Percentiles rank a stretch among this genome's conserved stretches.
These are phyloP conservation scores for Poecilia picta DNA, from an alignment of 2,797 vertebrate genomes.

Conservation along the genomic window DNA sequence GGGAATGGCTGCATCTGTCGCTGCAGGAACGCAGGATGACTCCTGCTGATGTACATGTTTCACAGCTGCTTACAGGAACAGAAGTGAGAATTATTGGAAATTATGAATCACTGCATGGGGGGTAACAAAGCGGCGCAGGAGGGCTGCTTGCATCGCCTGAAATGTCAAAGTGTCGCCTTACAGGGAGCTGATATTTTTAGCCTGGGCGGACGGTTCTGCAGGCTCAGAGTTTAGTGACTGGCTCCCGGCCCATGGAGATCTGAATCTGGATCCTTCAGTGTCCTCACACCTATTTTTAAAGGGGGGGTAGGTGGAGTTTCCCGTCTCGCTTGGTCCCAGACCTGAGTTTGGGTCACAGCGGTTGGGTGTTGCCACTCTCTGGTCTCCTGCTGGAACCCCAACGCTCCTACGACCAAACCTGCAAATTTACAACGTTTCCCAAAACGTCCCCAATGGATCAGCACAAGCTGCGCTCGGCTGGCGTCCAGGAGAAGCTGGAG, in stretches of 20 bases:
- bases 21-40: slow-evolving; percentile 8
- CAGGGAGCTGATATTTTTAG: slow-evolving; percentile 81
- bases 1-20: slow-evolving; percentile 33
- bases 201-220: slow-evolving; percentile 42
- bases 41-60: slow-evolving; percentile 47
- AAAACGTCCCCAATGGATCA: slow-evolving; percentile 61
- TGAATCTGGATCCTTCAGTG: slow-evolving; percentile 71
- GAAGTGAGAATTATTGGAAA: slow-evolving; percentile 30
- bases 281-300: slow-evolving; percentile 77
- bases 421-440: not conserved
- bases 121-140: slow-evolving; percentile 9
- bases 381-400: slow-evolving; percentile 37
- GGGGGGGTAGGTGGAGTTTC: slow-evolving; percentile 77
- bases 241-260: slow-evolving; percentile 47
- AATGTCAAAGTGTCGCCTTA: slow-evolving; percentile 81
- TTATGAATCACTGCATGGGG: slow-evolving; percentile 33
- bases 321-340: slow-evolving; percentile 70
- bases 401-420: slow-evolving; percentile 8
- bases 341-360: slow-evolving; percentile 69
- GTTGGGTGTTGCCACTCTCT: slow-evolving; percentile 61
- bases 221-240: slow-evolving; percentile 38
- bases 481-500: slow-evolving; percentile 76
- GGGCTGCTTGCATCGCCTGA: slow-evolving; percentile 69
- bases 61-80: slow-evolving; percentile 38
- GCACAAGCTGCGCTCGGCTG: slow-evolving; percentile 59